A percentile compares a stretch with the other conserved stretches of the same genome.
Evolutionary conservation across 2,888 invertebrate species (phyloP).

Genomic region (Ceriagrion tenellum): DNA sequence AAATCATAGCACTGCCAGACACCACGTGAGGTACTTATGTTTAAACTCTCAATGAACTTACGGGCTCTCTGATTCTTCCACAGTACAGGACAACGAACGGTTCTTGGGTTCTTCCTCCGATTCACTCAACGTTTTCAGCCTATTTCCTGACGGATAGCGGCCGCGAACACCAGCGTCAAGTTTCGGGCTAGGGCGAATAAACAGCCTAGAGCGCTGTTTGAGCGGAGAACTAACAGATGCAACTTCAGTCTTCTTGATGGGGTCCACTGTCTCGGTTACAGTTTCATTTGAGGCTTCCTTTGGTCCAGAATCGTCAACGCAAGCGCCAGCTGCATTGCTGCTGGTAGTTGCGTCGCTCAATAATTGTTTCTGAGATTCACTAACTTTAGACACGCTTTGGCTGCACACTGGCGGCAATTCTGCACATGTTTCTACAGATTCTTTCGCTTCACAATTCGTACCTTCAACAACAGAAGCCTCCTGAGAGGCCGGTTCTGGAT

Average conservation of each 20-base stretch:
- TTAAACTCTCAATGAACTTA: neutral
- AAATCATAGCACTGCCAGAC: neutral
- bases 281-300: neutral
- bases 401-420: neutral
- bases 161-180: constrained; percentile 30
- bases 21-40: neutral
- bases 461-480: neutral
- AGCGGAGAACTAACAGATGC: neutral
- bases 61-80: neutral
- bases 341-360: neutral
- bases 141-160: constrained; percentile 27
- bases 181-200: constrained; percentile 50
- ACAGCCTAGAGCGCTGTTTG: constrained; percentile 34
- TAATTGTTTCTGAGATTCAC: neutral
- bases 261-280: neutral
- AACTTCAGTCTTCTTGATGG: neutral
- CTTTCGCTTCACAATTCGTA: neutral
- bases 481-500: neutral
- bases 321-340: neutral
- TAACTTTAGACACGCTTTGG: neutral
- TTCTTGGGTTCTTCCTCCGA: constrained; percentile 23
- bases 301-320: neutral
- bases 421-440: neutral
- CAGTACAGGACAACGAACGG: neutral
- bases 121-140: constrained; percentile 52